Base-by-base conservation (phyloP, 2,113 vertebrate genomes). In the Cryptotis parvus region DNA sequence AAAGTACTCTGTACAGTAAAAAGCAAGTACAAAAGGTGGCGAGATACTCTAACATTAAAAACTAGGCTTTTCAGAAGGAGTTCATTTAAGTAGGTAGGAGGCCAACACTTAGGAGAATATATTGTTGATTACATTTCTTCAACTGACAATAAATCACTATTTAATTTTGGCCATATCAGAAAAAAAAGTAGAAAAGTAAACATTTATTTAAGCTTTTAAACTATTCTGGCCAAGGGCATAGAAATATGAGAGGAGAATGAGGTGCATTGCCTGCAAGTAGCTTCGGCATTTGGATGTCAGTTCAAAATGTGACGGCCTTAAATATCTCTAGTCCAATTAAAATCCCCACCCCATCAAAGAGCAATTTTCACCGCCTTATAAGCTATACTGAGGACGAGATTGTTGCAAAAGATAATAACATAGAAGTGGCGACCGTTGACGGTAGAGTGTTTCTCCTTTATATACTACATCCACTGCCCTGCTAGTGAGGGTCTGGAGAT, bases 401-500 rank as follows among this genome's bases (percentile, higher is more conserved):
- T 45, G 29, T 1, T 0, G n/a, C 84, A 96, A 94, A 95, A 86
- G 91, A 89, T 95, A 91, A 93, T 68, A 94, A 92, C 89, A 80
- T 91, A 92, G 85, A n/a, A n/a, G 35, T 37, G 69, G 77, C 65
- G n/a, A n/a, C 93, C 29, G 58, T 78, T 93, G 90, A 93, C 49
- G 92, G 89, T 33, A 80, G 82, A 74, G 43, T 84, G 94, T 75
- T 90, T 69, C 85, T 91, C 52, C 80, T 82, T 95, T 94, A 88
- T 52, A 89, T 88, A n/a, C 92, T 77, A 72, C 0, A 18, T 75
- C 24, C n/a, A n/a, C n/a, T 84, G 87, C 84, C 90, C 91, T 92
- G 94, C 90, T 97, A 96, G 97, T 63, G 93, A 97, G 94, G 96
- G n/a, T n/a, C n/a, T 93, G 89, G 84, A 24, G 88, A n/a, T 95